These are phyloP conservation scores for Sphenodon punctatus DNA, from an alignment of 2,797 vertebrate species.

Conservation along the genomic window DNA sequence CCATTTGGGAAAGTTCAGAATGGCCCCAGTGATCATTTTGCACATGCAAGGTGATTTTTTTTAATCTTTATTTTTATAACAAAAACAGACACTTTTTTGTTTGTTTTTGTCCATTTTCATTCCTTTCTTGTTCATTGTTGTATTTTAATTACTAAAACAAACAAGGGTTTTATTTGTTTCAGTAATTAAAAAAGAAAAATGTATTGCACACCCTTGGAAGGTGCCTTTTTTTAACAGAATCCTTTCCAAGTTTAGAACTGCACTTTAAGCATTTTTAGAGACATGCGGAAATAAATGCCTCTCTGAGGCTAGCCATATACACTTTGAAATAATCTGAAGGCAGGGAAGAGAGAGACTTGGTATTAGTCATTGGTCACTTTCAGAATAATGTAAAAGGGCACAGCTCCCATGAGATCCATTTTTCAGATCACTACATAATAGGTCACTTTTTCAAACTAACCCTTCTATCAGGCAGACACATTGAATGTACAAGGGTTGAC, in stretches of 20 bases:
- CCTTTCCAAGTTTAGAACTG: background rate
- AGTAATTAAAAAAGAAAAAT: background rate
- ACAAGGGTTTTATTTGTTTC: too few species aligned
- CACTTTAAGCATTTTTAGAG: conserved; percentile 17
- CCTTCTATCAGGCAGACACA: background rate
- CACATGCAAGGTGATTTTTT: too few species aligned
- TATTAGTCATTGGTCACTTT: background rate
- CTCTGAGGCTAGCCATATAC: background rate
- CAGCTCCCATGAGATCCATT: conserved; percentile 11
- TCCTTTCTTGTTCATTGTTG: too few species aligned
- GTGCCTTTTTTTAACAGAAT: background rate
- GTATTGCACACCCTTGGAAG: background rate
- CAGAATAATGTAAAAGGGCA: conserved; percentile 14
- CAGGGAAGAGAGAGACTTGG: background rate
- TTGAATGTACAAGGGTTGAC: background rate
- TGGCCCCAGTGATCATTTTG: too few species aligned
- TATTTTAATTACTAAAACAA: too few species aligned
- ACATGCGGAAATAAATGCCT: background rate
- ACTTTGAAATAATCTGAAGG: conserved; percentile 34
- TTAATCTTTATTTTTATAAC: too few species aligned
- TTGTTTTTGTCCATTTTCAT: too few species aligned
- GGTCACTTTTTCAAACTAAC: conserved; percentile 17
- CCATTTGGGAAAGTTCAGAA: too few species aligned
- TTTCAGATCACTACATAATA: conserved; percentile 17
- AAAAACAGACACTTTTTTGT: too few species aligned